Percentiles rank a stretch among this genome's conserved stretches.
Evolutionary conservation across 2,113 vertebrate genomes (phyloP).

Genomic region (Nannobrachium achirus): DNA sequence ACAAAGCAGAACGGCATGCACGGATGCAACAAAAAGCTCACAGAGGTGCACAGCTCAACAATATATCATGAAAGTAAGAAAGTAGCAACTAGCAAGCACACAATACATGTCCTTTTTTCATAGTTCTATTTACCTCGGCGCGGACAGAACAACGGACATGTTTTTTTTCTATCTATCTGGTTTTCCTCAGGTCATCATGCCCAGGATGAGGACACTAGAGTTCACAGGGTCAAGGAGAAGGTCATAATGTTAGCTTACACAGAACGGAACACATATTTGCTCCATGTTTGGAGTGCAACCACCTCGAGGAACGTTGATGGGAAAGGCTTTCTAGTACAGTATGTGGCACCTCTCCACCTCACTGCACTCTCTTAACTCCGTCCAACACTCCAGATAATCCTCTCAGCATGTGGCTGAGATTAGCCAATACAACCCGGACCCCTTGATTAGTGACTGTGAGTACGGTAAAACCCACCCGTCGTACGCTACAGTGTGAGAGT

Average conservation of each 20-base stretch:
- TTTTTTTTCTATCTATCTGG: neutral
- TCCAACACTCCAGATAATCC: constrained; percentile 57
- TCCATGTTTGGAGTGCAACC: neutral
- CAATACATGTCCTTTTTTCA: no score
- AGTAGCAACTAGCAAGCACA: no score
- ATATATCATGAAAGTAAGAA: no score
- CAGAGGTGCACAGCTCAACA: no score
- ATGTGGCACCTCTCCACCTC: constrained; percentile 22
- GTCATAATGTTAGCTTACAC: neutral
- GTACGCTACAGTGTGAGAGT: no score
- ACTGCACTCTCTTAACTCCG: constrained; percentile 21
- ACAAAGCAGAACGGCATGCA: no score
- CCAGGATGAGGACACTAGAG: neutral
- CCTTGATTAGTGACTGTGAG: no score
- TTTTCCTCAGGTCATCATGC: no score
- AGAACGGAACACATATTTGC: neutral
- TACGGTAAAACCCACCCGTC: neutral
- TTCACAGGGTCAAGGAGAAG: neutral
- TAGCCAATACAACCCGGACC: constrained; percentile 47
- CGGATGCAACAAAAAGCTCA: no score
- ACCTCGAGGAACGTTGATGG: neutral
- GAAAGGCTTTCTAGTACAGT: neutral
- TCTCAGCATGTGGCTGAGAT: constrained; percentile 48
- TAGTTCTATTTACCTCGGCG: no score
- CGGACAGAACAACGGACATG: neutral